Evolutionary conservation across 2,888 invertebrate genomes (phyloP), one percentile per base, ranked within the genome.

Genomic region (Perdita meconis): DNA sequence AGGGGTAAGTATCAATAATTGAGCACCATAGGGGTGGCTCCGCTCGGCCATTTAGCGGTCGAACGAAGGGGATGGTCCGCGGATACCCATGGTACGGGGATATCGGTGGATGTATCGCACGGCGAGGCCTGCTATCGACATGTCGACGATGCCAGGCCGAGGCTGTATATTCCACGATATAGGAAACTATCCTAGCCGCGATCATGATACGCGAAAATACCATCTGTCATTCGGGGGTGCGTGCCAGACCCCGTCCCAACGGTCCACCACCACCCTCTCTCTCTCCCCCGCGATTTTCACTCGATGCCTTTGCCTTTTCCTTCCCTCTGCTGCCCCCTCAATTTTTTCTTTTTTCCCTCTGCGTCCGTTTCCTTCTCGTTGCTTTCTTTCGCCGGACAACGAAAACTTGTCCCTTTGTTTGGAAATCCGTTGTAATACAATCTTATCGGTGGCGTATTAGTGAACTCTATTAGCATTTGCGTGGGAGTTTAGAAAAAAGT

Each of bases 101-200:
- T 91, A 91, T 90, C 89, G 87, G 86, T 83, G 86, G 86, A 90
- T 90, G 90, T 91, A 91, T 90, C 90, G 88, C 85, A 83, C 88
- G 86, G 86, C 87, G 89, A 86, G 87, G 90, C 87, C 91, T 92
- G 92, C 89, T 92, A 92, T 92, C 91, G 92, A 92, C 92, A 92
- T 92, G 90, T 90, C 90, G 90, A 89, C 88, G 89, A 89, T 90
- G 86, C 87, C 87, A 86, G 86, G 82, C 86, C 81, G 64, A 76
- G 77, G 81, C 82, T 81, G 82, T 86, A 85, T 88, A 84, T 87
- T 84, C 85, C 81, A 86, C 86, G 82, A 87, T 89, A 89, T 87
- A 88, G 88, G 86, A 87, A 87, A 88, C 86, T 87, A 86, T 87
- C 86, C 88, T 88, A 84, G 87, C 85, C 83, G 88, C 88, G 89